phyloP scores from a whole-genome alignment of 1,140 invertebrate genomes.

The Hermetia illucens region DNA sequence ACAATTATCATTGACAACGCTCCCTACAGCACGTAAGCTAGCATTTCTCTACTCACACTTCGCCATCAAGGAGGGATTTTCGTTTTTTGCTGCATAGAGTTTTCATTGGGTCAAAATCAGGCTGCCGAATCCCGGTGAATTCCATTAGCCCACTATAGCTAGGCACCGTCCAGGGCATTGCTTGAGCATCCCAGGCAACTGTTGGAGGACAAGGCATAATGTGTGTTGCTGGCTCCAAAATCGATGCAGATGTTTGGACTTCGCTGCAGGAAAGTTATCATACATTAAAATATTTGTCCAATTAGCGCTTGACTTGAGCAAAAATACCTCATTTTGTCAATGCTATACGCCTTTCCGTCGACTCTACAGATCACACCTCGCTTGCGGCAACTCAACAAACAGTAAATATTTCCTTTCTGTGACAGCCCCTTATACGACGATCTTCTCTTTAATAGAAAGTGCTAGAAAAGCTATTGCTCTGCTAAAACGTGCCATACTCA shows the following conservation, averaged over 20 bases:
- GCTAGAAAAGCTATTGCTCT: not conserved
- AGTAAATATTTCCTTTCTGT: too few species aligned
- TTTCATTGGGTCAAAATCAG: conserved; percentile 1
- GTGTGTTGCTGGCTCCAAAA: too few species aligned
- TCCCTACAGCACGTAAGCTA: conserved; percentile 4
- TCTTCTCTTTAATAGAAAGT: not conserved
- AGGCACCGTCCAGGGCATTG: conserved; percentile 8
- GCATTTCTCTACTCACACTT: conserved; percentile 8
- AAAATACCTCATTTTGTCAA: not conserved
- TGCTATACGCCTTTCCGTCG: not conserved
- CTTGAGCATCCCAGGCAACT: conserved; percentile 16
- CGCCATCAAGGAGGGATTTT: conserved; percentile 4
- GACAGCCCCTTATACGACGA: too few species aligned
- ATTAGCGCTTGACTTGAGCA: too few species aligned
- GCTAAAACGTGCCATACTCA: not conserved
- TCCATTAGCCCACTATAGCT: conserved; percentile 20
- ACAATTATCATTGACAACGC: not conserved
- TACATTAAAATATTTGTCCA: not conserved
- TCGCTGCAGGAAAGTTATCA: not conserved
- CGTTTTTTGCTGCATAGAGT: conserved; percentile 8
- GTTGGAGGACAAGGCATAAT: not conserved
- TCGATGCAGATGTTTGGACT: not conserved
- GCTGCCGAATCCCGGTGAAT: conserved; percentile 9
- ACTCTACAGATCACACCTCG: not conserved
- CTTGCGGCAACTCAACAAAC: not conserved